These are phyloP conservation scores for Meleagris gallopavo DNA, from an alignment of 2,113 vertebrate species.

Conservation along the genomic window DNA sequence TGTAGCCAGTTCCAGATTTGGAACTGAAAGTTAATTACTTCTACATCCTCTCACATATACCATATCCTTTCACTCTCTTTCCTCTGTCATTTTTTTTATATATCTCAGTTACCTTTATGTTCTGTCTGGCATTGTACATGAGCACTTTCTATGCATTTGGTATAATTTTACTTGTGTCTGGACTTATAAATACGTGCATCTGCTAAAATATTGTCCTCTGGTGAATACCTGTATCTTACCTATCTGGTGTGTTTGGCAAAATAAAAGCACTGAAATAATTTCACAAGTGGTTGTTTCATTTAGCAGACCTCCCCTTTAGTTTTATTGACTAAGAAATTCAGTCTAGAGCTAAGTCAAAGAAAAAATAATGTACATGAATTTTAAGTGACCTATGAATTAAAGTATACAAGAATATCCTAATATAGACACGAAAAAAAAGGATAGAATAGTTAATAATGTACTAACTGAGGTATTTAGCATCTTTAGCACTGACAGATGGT, in stretches of 20 bases:
- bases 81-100: background rate
- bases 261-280: background rate
- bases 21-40: background rate
- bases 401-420: background rate
- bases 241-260: background rate
- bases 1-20: background rate
- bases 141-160: background rate
- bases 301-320: background rate
- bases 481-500: background rate
- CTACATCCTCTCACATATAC: background rate
- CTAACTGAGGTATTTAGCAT: background rate
- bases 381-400: background rate
- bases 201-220: background rate
- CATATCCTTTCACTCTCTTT: background rate
- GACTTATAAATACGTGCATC: background rate
- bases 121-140: background rate
- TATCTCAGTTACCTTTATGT: background rate
- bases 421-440: background rate
- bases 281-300: background rate
- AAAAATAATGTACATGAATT: background rate
- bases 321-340: background rate
- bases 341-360: background rate
- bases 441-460: background rate
- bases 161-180: fast-evolving
- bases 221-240: background rate